Percentiles rank a stretch among this genome's conserved stretches.
phyloP scores from a whole-genome alignment of 2,888 invertebrate genomes.

The Gonocerus acuteangulatus region DNA sequence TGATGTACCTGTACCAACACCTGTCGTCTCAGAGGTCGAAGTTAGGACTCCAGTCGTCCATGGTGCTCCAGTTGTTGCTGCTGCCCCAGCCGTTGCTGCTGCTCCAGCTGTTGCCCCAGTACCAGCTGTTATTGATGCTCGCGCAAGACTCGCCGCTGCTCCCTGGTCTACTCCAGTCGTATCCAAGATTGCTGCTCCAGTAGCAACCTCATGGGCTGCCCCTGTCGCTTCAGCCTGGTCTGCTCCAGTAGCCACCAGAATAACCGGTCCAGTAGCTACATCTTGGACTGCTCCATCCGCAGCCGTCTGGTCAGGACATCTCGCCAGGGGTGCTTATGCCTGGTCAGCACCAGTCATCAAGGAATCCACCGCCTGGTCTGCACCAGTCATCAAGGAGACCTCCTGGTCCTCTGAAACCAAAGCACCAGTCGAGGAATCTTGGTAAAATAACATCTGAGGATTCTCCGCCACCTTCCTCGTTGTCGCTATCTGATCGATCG shows the following conservation, averaged over 20 bases:
- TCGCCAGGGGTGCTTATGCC: too few species aligned
- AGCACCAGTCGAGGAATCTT: too few species aligned
- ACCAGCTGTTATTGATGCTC: conserved; percentile 23
- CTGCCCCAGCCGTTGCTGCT: conserved; percentile 38
- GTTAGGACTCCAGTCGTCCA: conserved; percentile 38
- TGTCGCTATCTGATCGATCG: too few species aligned
- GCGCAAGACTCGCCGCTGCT: conserved; percentile 39
- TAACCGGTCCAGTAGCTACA: conserved; percentile 38
- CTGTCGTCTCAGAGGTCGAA: conserved; percentile 40
- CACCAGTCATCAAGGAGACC: too few species aligned
- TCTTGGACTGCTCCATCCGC: conserved; percentile 34
- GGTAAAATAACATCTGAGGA: too few species aligned
- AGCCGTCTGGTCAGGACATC: too few species aligned
- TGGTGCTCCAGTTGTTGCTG: conserved; percentile 35
- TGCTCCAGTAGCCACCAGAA: background rate
- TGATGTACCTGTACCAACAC: conserved; percentile 39
- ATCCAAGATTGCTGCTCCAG: background rate
- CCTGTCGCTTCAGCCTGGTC: background rate
- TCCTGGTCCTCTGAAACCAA: too few species aligned
- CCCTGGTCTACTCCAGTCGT: conserved; percentile 33
- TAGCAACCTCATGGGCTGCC: background rate
- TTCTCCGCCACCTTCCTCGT: too few species aligned
- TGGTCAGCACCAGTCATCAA: too few species aligned
- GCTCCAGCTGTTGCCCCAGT: conserved; percentile 34
- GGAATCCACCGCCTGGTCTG: too few species aligned